These are phyloP conservation scores for Pollenia amentaria DNA, from an alignment of 2,888 invertebrate genomes.

Conservation along the genomic window DNA sequence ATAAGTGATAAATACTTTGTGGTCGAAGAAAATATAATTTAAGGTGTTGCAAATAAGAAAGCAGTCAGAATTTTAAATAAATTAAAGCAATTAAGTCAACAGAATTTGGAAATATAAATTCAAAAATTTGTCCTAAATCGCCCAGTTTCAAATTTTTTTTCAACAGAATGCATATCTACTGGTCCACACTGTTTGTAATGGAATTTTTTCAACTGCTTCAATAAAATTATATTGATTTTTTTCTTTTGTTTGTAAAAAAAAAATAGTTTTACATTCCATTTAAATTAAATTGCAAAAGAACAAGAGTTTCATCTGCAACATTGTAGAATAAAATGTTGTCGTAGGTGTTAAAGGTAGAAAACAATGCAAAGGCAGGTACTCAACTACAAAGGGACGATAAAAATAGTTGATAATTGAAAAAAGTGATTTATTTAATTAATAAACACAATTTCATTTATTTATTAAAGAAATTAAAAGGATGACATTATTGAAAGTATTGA, in stretches of 20 bases:
- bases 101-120: no score
- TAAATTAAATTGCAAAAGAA: constrained; percentile 19
- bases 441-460: constrained; percentile 7
- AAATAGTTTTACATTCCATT: constrained; percentile 31
- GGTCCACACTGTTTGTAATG: neutral
- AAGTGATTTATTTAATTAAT: neutral
- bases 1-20: no score
- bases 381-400: neutral
- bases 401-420: constrained; percentile 29
- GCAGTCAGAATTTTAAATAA: no score
- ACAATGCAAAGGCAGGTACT: neutral
- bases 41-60: no score
- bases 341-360: constrained; percentile 23
- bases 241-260: neutral
- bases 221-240: constrained; percentile 44
- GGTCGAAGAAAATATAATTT: no score
- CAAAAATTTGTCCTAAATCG: no score
- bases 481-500: no score
- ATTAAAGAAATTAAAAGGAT: neutral
- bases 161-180: no score
- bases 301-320: constrained; percentile 23
- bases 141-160: no score
- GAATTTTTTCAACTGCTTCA: neutral
- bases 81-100: no score
- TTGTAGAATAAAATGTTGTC: constrained; percentile 19